Evolutionary conservation across 2,888 invertebrate genomes (phyloP).

Genomic region (Leptopilina drosophilae): DNA sequence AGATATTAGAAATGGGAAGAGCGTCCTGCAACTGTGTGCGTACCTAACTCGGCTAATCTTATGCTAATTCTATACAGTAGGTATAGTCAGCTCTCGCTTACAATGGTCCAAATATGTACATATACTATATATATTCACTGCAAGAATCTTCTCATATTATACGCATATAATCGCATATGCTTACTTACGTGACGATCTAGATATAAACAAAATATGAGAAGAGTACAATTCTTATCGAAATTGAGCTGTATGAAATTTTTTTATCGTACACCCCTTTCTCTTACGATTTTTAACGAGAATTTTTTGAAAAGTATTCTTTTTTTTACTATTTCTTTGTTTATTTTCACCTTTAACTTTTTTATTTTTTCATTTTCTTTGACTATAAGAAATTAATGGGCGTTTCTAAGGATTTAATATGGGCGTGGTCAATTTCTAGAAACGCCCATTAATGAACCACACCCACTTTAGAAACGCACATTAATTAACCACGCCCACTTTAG

Average conservation of each 20-base stretch:
- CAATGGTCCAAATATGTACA: conserved; percentile 63
- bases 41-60: conserved; percentile 69
- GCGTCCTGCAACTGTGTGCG: conserved; percentile 7
- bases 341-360: no score
- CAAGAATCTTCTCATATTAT: background rate
- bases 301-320: no score
- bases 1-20: conserved; percentile 37
- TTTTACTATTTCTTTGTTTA: no score
- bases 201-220: background rate
- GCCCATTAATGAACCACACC: no score
- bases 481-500: no score
- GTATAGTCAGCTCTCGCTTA: conserved; percentile 62
- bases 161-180: background rate
- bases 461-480: no score
- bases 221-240: background rate
- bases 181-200: background rate
- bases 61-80: conserved; percentile 72
- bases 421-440: no score
- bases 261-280: no score
- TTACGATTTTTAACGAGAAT: no score
- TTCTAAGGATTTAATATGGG: no score
- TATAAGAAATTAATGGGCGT: no score
- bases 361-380: no score
- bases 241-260: background rate
- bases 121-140: background rate